Evolutionary conservation across 2,797 vertebrate genomes (phyloP).

Genomic region (Aselliscus stoliczkanus): DNA sequence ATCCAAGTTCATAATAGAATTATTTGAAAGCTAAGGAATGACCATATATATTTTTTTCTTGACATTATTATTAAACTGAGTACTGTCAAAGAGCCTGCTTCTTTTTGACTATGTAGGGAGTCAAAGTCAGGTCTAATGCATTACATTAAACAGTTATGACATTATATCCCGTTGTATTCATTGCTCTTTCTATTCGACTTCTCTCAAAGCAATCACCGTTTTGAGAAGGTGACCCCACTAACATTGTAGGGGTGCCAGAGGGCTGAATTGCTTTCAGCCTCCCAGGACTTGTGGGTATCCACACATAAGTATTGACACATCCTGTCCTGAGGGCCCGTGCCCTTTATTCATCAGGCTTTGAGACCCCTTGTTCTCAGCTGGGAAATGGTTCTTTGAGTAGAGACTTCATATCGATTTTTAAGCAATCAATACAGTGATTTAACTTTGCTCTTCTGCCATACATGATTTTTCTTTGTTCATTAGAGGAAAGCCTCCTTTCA

Average conservation of each 20-base stretch:
- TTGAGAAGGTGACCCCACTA: conserved; percentile 73
- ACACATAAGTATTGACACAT: conserved; percentile 57
- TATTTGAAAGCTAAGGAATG: conserved; percentile 51
- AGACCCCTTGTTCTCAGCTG: conserved; percentile 53
- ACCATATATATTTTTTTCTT: neutral
- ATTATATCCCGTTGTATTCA: conserved; percentile 72
- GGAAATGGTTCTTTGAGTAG: conserved; percentile 54
- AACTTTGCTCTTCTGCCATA: conserved; percentile 55
- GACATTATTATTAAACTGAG: conserved; percentile 20
- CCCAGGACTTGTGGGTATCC: conserved; percentile 54
- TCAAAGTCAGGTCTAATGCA: conserved; percentile 50
- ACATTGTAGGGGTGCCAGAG: conserved; percentile 66
- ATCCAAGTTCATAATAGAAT: conserved; percentile 13
- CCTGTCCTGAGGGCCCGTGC: conserved; percentile 5
- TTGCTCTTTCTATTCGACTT: conserved; percentile 69
- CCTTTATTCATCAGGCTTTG: conserved; percentile 56
- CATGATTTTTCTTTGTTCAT: conserved; percentile 33
- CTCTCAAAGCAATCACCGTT: conserved; percentile 64
- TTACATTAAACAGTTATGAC: conserved; percentile 74
- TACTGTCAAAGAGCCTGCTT: conserved; percentile 42
- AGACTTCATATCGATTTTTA: conserved; percentile 66
- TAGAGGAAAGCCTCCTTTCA: conserved; percentile 33
- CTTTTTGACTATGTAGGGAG: conserved; percentile 50
- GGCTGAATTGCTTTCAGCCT: conserved; percentile 69
- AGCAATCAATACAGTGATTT: conserved; percentile 59